Conservation (phyloP, 2,113 vertebrate species). For the Rattus rattus region DNA sequence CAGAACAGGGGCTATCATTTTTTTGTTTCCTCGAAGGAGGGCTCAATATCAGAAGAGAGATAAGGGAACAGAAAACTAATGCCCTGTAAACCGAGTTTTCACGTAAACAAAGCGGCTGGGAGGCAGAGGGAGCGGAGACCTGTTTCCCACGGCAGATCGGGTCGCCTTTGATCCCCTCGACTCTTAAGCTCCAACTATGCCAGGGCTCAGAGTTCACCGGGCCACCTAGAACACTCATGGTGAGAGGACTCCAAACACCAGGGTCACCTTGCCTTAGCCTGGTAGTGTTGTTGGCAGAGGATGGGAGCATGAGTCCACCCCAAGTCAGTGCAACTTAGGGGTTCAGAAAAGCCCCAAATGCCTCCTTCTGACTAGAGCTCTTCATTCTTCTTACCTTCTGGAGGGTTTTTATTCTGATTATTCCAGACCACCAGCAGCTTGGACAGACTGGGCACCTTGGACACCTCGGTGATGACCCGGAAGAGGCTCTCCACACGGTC, state of each 20-base stretch:
- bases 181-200: conserved; percentile 47
- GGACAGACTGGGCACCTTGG: conserved; percentile 97
- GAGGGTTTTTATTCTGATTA: conserved; percentile 98
- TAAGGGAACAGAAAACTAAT: conserved; percentile 76
- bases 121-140: conserved; percentile 48
- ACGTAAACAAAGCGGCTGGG: conserved; percentile 75
- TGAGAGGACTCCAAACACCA: neutral
- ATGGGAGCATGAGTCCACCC: neutral
- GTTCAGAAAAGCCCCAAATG: neutral
- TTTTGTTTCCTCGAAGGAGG: conserved; percentile 38
- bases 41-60: conserved; percentile 57
- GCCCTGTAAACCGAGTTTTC: conserved; percentile 74
- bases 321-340: neutral
- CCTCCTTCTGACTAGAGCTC: neutral
- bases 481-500: conserved; percentile 98
- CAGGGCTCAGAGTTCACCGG: conserved; percentile 39
- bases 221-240: conserved; percentile 53
- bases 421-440: conserved; percentile 99
- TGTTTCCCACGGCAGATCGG: conserved; percentile 49
- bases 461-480: conserved; percentile 98
- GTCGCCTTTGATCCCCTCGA: conserved; percentile 72
- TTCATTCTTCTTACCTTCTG: conserved; percentile 91
- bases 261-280: neutral
- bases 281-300: neutral
- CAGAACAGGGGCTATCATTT: neutral